These are phyloP conservation scores for Venusia cambrica DNA, from an alignment of 2,888 invertebrate species.

Conservation along the genomic window DNA sequence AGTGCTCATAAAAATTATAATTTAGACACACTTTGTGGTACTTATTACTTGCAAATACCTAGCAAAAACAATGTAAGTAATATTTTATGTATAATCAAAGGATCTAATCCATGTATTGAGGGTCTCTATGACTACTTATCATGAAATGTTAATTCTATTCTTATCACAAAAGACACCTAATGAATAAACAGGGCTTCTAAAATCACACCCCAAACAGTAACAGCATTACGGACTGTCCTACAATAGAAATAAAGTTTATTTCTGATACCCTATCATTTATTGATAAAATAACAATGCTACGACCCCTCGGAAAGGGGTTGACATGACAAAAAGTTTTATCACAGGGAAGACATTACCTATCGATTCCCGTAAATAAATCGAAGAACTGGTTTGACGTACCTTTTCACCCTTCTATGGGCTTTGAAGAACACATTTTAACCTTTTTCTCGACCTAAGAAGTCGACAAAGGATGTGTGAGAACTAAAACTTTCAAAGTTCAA, in stretches of 20 bases:
- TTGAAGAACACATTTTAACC: constrained; percentile 29
- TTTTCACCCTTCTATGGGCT: constrained; percentile 18
- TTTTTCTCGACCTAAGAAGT: constrained; percentile 19
- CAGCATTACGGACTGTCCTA: constrained; percentile 13
- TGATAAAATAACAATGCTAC: constrained; percentile 23
- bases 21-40: too few species aligned
- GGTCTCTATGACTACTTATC: too few species aligned
- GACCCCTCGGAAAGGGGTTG: constrained; percentile 20
- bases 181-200: constrained; percentile 7
- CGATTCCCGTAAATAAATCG: constrained; percentile 28
- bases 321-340: constrained; percentile 23
- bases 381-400: constrained; percentile 30
- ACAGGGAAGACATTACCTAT: constrained; percentile 23
- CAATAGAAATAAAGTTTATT: constrained; percentile 13
- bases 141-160: too few species aligned
- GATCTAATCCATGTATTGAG: too few species aligned
- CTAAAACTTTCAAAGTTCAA: constrained; percentile 13
- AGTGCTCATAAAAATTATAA: too few species aligned
- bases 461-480: constrained; percentile 27
- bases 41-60: too few species aligned
- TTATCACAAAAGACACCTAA: constrained; percentile 1
- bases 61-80: too few species aligned
- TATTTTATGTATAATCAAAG: too few species aligned
- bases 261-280: constrained; percentile 6
- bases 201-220: constrained; percentile 11